Evolutionary conservation across 35 echinoderm and acorn worm genomes (phyloP).

Genomic region (Lytechinus variegatus): DNA sequence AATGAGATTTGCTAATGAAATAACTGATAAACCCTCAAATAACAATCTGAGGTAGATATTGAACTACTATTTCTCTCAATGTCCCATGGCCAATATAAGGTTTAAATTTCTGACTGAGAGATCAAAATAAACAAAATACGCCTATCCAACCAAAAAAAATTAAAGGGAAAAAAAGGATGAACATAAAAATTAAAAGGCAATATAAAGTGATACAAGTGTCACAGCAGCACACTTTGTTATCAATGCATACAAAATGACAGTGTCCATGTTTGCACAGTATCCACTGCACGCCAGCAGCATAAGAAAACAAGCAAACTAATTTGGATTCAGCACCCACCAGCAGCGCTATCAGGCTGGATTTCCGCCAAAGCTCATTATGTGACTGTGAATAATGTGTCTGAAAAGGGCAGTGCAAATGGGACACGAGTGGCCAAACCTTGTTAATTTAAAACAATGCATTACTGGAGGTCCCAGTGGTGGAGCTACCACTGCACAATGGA

Average conservation of each 20-base stretch:
- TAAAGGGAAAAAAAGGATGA: not conserved
- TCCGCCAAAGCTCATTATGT: not conserved
- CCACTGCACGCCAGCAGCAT: not conserved
- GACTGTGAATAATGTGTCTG: conserved; percentile 3
- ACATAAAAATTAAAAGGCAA: not conserved
- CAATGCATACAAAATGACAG: not conserved
- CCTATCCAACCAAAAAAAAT: too few species aligned
- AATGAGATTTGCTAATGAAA: too few species aligned
- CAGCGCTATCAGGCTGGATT: not conserved
- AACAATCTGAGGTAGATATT: too few species aligned
- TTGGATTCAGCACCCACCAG: not conserved
- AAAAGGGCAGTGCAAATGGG: conserved; percentile 9
- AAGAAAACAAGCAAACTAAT: conserved; percentile 7
- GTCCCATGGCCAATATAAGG: too few species aligned
- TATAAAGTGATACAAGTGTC: not conserved
- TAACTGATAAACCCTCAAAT: too few species aligned
- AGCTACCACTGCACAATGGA: not conserved
- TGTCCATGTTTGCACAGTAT: not conserved
- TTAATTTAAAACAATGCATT: conserved; percentile 15
- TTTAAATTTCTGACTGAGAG: too few species aligned
- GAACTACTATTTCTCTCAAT: too few species aligned
- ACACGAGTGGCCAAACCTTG: not conserved
- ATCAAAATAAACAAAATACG: too few species aligned
- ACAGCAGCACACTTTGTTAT: not conserved
- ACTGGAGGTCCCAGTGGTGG: not conserved